Evolutionary conservation across 2,797 vertebrate species (phyloP), one percentile per base, ranked within the genome.

Genomic region (Acanthurus tractus): DNA sequence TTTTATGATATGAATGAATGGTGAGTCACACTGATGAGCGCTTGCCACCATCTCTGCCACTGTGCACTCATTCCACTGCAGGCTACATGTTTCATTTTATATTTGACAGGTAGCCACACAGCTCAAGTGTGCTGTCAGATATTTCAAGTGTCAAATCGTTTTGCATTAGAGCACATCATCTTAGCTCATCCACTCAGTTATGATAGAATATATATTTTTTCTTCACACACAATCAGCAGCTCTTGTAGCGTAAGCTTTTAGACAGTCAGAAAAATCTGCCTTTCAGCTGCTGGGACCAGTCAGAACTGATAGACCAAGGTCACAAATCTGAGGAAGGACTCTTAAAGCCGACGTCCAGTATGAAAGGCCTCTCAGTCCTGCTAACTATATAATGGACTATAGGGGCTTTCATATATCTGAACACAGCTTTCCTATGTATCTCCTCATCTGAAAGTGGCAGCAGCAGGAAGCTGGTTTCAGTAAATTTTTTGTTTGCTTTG

Each of bases 21-120:
- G 11, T 65, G 74, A 81, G 65, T 86, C 68, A 74, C 58, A 63
- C 58, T 78, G 70, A 63, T 52, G 48, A 54, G 5, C 22, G 48
- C 49, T 8, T 65, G 66, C 66, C 65, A 58, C 53, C 61, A 6
- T 8, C 57, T 74, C 57, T 40, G 44, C 65, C 71, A 1, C 15
- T 29, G 36, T 38, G 53, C 53, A 22, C 69, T 79, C 55, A n/a
- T 10, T 71, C 53, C 45, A 40, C 68, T 63, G 22, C 56, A 59
- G 63, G n/a, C 44, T 9, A 20, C 44, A n/a, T 58, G 45, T 48
- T 52, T 63, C 13, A 59, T 18, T 53, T 58, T 61, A 45, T 9
- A 50, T 66, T 46, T 58, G 58, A 69, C 62, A 34, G 58, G 18
- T 34, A 25, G 50, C 48, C 46, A 10, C 40, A 52, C 20, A 36